A percentile compares a stretch with the other conserved stretches of the same genome.
Conservation (phyloP, 2,797 vertebrate species). For the Melanotaenia maccullochi region DNA sequence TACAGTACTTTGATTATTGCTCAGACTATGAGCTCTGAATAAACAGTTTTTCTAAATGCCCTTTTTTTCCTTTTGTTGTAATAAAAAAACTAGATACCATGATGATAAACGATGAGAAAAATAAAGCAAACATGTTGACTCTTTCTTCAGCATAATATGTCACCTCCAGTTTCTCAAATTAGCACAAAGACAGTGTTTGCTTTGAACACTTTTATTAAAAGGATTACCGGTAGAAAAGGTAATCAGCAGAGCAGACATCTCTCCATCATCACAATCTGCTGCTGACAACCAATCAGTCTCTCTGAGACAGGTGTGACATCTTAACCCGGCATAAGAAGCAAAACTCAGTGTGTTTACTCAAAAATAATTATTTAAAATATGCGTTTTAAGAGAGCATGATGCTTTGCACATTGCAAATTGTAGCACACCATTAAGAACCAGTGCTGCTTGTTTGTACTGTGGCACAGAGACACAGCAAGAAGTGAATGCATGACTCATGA, state of each 20-base stretch:
- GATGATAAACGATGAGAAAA: not conserved
- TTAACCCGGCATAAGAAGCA: constrained; percentile 46
- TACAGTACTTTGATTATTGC: not conserved
- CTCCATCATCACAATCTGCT: constrained; percentile 39
- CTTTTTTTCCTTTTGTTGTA: not conserved
- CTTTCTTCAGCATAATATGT: no score
- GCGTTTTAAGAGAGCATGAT: constrained; percentile 52
- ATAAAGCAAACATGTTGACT: not conserved
- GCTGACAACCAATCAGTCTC: constrained; percentile 56
- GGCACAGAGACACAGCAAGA: constrained; percentile 24
- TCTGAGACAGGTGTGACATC: constrained; percentile 43
- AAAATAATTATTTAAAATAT: constrained; percentile 53
- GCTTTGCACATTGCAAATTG: constrained; percentile 49
- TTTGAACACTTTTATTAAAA: constrained; percentile 85
- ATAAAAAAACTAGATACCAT: not conserved
- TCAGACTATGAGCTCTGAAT: constrained; percentile 4
- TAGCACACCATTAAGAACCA: constrained; percentile 56
- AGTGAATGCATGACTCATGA: constrained; percentile 28
- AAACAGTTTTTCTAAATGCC: not conserved
- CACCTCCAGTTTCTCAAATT: constrained; percentile 17
- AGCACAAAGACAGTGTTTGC: constrained; percentile 45
- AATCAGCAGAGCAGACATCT: constrained; percentile 63
- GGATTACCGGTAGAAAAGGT: constrained; percentile 78
- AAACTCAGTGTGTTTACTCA: constrained; percentile 48
- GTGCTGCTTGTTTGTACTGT: constrained; percentile 42